Base-by-base conservation (phyloP, 2,888 invertebrate genomes). In the Vanessa cardui region DNA sequence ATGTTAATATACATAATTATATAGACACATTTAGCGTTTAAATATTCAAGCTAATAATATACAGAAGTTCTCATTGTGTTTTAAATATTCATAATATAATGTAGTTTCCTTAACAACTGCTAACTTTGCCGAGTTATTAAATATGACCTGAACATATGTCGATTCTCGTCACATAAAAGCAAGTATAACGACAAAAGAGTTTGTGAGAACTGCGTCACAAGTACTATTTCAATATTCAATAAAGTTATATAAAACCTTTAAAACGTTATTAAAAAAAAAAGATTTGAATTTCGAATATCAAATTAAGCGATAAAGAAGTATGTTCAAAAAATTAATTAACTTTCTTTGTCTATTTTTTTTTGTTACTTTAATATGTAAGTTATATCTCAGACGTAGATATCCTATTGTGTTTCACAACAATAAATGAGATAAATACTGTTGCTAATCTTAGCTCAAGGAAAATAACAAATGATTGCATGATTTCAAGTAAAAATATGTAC, bases 101-200 rank as follows among this genome's bases (percentile, higher is more conserved):
- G 46, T 21, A 39, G 15, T 20, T n/a, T 20, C 21, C 62, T 26
- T 39, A 56, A 54, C 39, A 31, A 20, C 39, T 39, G 20, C 64
- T 33, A 50, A 59, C 62, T 62, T 59, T 59, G 39, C 18, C 59
- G 47, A 54, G 52, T 56, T 60, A 54, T 66, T n/a, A 54, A 66
- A 39, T 52, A 61, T 56, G 18, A 65, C 18, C 8, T 50, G 21
- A 65, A 54, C 75, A 74, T 50, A 66, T 73, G 73, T 65, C 59
- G 58, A 50, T 68, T 73, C 70, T 54, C 75, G 69, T 47, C 52
- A 33, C 52, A 46, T 20, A 46, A 58, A 15, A 50, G 33, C 26
- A 49, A 50, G 47, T 50, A 65, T 62, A 26, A 26, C 54, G 50
- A 47, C 52, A 54, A 68, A 56, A 56, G 44, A 1, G 26, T 69